A percentile compares a stretch with the other conserved stretches of the same genome.
Evolutionary conservation across 2,113 vertebrate species (phyloP).

Genomic region (Phalacrocorax aristotelis): DNA sequence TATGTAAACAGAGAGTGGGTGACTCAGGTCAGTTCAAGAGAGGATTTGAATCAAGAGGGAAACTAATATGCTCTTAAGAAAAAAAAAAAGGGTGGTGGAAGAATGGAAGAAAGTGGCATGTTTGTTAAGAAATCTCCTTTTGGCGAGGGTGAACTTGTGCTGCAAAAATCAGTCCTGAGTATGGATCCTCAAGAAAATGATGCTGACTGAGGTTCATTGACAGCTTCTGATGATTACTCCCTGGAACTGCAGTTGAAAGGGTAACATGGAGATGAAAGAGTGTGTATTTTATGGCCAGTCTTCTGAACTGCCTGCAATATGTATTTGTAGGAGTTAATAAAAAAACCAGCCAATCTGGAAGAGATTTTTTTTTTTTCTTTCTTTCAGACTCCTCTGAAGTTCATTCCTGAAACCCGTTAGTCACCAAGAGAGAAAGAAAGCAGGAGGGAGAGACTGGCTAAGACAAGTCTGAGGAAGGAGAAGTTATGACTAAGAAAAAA

Average conservation of each 20-base stretch:
- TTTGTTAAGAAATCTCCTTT: not conserved
- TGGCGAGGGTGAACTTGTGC: not conserved
- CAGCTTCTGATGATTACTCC: not conserved
- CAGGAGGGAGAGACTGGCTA: not conserved
- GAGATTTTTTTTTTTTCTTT: constrained; percentile 17
- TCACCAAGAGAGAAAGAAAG: not conserved
- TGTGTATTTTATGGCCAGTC: not conserved
- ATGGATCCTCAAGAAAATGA: not conserved
- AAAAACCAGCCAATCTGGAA: constrained; percentile 3
- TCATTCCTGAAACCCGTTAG: not conserved
- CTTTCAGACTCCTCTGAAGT: not conserved
- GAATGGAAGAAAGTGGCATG: not conserved
- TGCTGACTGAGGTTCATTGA: not conserved
- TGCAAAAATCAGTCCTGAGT: not conserved
- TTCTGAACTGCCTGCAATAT: not conserved
- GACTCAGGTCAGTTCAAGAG: constrained; percentile 11
- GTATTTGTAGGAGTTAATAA: not conserved
- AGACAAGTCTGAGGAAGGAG: constrained; percentile 11
- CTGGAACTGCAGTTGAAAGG: not conserved
- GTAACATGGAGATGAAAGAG: not conserved
- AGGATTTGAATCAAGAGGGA: constrained; percentile 39
- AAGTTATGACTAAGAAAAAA: not conserved
- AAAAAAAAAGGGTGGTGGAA: not conserved
- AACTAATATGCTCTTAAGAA: not conserved
- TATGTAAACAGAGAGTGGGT: constrained; percentile 10